Evolutionary conservation across 2,888 invertebrate genomes (phyloP).

Genomic region (Mythimna ferrago): DNA sequence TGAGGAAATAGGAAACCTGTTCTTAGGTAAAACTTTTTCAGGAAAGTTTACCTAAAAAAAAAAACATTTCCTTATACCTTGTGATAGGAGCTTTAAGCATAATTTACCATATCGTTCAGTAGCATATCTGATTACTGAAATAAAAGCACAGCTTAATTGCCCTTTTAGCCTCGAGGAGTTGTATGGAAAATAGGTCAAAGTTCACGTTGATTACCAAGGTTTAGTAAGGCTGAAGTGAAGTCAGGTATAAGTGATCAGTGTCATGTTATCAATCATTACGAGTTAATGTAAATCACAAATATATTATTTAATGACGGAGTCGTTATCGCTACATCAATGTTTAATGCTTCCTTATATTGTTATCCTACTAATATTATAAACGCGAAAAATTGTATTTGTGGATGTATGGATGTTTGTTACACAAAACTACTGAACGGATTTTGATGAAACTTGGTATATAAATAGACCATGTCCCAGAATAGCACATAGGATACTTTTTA

Average conservation of each 20-base stretch:
- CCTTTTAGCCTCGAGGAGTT: constrained; percentile 1
- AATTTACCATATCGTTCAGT: not conserved
- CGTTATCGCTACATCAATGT: too few species aligned
- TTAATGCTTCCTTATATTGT: too few species aligned
- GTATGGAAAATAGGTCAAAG: constrained; percentile 33
- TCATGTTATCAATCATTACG: not conserved
- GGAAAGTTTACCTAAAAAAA: too few species aligned
- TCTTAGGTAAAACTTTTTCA: not conserved
- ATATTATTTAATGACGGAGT: not conserved
- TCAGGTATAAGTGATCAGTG: not conserved
- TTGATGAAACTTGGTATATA: too few species aligned
- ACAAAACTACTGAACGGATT: too few species aligned
- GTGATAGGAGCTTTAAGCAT: not conserved
- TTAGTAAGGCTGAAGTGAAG: not conserved
- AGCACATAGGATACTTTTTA: too few species aligned
- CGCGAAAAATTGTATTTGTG: too few species aligned
- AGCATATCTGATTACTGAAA: constrained; percentile 10
- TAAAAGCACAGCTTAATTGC: constrained; percentile 22
- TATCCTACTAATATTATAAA: too few species aligned
- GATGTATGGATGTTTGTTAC: too few species aligned
- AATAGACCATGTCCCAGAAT: too few species aligned
- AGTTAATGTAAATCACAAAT: not conserved
- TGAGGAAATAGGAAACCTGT: not conserved
- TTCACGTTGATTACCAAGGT: constrained; percentile 23
- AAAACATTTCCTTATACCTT: not conserved